phyloP scores from a whole-genome alignment of 2,113 vertebrate species.

The Aptenodytes patagonicus region DNA sequence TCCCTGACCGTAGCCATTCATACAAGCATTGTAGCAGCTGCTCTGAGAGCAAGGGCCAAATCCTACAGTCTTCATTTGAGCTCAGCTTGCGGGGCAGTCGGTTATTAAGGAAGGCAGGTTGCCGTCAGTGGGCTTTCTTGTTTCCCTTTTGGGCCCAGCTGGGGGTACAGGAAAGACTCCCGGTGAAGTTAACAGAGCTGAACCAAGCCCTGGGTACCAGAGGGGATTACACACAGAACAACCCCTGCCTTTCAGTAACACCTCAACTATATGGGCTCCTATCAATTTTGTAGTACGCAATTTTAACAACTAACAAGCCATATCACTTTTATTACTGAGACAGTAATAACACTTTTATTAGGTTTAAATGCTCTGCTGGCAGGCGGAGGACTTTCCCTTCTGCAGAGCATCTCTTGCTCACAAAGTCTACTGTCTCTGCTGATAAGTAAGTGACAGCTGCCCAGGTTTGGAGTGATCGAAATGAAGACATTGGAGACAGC shows the following conservation, averaged over 20 bases:
- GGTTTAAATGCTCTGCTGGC: background rate
- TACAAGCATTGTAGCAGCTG: background rate
- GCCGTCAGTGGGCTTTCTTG: background rate
- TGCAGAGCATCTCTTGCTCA: background rate
- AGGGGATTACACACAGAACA: background rate
- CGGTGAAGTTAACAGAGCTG: background rate
- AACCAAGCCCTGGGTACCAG: background rate
- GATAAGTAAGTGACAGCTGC: background rate
- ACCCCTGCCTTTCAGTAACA: background rate
- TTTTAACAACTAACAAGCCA: conserved; percentile 32
- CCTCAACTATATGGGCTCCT: background rate
- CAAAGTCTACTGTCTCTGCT: background rate
- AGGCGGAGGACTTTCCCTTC: background rate
- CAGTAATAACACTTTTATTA: conserved; percentile 29
- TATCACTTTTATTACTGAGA: conserved; percentile 20
- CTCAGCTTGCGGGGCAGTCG: background rate
- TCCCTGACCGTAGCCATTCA: accelerated
- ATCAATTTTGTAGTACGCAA: background rate
- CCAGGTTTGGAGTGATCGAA: background rate
- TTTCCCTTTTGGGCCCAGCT: background rate
- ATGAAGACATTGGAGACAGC: background rate
- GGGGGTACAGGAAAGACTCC: background rate
- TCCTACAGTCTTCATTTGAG: background rate
- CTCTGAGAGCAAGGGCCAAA: background rate
- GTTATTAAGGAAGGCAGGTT: background rate